Evolutionary conservation across 2,113 vertebrate genomes (phyloP).

Genomic region (Struthidea cinerea): DNA sequence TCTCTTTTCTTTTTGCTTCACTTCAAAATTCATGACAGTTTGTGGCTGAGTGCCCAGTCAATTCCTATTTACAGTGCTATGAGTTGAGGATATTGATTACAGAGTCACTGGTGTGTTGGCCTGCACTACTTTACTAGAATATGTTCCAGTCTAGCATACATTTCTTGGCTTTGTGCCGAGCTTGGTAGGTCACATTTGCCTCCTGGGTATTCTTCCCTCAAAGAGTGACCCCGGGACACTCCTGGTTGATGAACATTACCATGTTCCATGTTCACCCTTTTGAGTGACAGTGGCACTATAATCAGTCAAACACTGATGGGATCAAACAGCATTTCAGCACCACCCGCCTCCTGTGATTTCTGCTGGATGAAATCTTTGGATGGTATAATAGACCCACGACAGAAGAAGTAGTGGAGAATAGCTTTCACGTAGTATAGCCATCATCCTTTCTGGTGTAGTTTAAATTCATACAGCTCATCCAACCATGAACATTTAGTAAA

Average conservation of each 20-base stretch:
- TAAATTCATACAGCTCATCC: not conserved
- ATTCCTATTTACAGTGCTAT: not conserved
- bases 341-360: not conserved
- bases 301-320: not conserved
- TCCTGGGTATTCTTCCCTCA: not conserved
- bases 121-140: not conserved
- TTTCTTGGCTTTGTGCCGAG: not conserved
- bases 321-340: not conserved
- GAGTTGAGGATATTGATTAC: not conserved
- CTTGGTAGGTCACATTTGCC: not conserved
- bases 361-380: not conserved
- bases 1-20: not conserved
- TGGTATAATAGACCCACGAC: not conserved
- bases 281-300: not conserved
- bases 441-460: not conserved
- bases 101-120: not conserved
- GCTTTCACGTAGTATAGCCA: not conserved
- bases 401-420: not conserved
- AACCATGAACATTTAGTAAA: not conserved
- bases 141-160: not conserved
- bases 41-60: not conserved
- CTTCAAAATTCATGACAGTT: not conserved
- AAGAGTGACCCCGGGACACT: not conserved
- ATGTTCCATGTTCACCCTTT: not conserved
- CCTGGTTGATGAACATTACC: accelerated